A percentile compares a stretch with the other conserved stretches of the same genome.
Conservation (phyloP, 2,888 invertebrate species). For the Andrena bicolor region DNA sequence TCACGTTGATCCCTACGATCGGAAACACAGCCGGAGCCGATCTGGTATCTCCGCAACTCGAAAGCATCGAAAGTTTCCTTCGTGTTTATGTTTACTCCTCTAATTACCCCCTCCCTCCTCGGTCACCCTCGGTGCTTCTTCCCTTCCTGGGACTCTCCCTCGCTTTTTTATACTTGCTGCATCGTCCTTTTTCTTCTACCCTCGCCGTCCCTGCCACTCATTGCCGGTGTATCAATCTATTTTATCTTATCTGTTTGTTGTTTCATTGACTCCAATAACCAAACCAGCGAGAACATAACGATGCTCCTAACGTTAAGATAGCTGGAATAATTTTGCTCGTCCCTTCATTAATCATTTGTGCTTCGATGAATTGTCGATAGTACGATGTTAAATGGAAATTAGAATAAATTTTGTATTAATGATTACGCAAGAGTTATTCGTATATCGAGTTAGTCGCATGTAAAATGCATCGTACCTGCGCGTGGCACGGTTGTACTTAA, state of each 20-base stretch:
- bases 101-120: slow-evolving; percentile 76
- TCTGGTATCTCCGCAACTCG: slow-evolving; percentile 19
- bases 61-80: slow-evolving; percentile 64
- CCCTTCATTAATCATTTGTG: not conserved
- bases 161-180: slow-evolving; percentile 42
- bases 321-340: not conserved
- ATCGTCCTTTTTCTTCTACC: slow-evolving; percentile 11
- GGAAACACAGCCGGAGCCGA: not conserved
- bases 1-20: slow-evolving; percentile 10
- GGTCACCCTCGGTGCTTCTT: slow-evolving; percentile 51
- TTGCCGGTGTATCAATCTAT: slow-evolving; percentile 15
- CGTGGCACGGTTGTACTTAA: not conserved
- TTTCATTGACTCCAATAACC: slow-evolving; percentile 35
- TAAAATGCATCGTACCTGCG: not conserved
- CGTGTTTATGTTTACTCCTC: slow-evolving; percentile 83
- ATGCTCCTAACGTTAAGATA: slow-evolving; percentile 9
- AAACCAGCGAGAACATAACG: slow-evolving; percentile 5
- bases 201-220: not conserved
- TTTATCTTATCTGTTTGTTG: slow-evolving; percentile 43
- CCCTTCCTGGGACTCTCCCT: slow-evolving; percentile 50
- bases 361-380: not conserved
- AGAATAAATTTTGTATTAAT: not conserved
- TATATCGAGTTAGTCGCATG: not conserved
- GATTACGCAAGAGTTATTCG: slow-evolving; percentile 8
- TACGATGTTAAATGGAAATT: not conserved